These are phyloP conservation scores for Nannospalax galili DNA, from an alignment of 2,113 vertebrate genomes.

Conservation along the genomic window DNA sequence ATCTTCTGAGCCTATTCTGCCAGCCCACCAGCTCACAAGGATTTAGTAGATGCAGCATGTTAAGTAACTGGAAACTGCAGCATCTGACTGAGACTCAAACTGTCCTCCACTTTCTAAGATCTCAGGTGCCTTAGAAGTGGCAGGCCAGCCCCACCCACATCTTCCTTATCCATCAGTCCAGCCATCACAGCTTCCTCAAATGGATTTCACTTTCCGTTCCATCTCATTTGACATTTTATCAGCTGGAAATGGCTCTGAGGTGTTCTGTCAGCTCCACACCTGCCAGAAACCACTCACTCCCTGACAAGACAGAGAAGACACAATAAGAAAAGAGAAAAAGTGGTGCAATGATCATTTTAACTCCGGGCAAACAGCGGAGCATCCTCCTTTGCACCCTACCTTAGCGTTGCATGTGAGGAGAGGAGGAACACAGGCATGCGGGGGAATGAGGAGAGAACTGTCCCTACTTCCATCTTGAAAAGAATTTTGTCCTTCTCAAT, in stretches of 20 bases:
- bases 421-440: not conserved
- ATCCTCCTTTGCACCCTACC: not conserved
- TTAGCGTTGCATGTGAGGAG: not conserved
- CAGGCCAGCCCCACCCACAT: not conserved
- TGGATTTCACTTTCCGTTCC: constrained; percentile 85
- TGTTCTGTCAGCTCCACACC: constrained; percentile 84
- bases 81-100: not conserved
- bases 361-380: not conserved
- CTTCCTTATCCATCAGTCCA: constrained; percentile 62
- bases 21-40: not conserved
- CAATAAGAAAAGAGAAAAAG: constrained; percentile 30
- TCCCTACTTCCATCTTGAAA: not conserved
- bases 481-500: too few species aligned
- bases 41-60: not conserved
- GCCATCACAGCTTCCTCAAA: constrained; percentile 53
- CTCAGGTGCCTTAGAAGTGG: not conserved
- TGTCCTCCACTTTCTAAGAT: not conserved
- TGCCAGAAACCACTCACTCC: constrained; percentile 73
- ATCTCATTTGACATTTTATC: constrained; percentile 94
- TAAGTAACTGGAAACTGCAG: not conserved
- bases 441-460: fast-evolving
- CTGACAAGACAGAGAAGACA: constrained; percentile 35
- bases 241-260: constrained; percentile 87
- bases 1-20: not conserved
- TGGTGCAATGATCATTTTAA: constrained; percentile 26